phyloP scores from a whole-genome alignment of 2,888 invertebrate genomes.

The Hirtodrosophila duncani region DNA sequence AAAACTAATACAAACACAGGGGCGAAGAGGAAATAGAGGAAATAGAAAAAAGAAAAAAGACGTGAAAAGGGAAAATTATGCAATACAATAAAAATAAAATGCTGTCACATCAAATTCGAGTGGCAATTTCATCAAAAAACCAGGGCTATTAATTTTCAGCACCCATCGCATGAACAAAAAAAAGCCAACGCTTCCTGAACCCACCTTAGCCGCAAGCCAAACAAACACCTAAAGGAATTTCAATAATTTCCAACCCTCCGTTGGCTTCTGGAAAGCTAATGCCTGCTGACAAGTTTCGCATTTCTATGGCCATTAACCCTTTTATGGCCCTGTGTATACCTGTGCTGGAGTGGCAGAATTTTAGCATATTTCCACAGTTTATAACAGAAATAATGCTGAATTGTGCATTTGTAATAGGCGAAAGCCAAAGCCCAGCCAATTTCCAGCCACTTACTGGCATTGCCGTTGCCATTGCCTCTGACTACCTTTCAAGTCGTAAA shows the following conservation, averaged over 20 bases:
- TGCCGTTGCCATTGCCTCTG: constrained; percentile 17
- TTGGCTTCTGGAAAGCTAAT: constrained; percentile 30
- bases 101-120: constrained; percentile 69
- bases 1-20: constrained; percentile 27
- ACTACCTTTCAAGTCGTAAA: constrained; percentile 49
- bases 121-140: constrained; percentile 56
- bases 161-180: constrained; percentile 21
- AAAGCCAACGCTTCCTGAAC: background rate
- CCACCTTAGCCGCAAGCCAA: constrained; percentile 14
- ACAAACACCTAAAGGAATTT: constrained; percentile 57
- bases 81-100: constrained; percentile 57
- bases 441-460: constrained; percentile 45
- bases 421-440: constrained; percentile 60
- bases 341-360: constrained; percentile 28
- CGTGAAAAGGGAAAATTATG: constrained; percentile 38
- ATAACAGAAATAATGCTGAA: constrained; percentile 66
- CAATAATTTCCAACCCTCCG: constrained; percentile 51
- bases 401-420: constrained; percentile 68
- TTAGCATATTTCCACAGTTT: constrained; percentile 69
- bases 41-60: background rate
- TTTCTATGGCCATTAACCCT: constrained; percentile 69
- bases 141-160: constrained; percentile 48
- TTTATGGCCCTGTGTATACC: constrained; percentile 38
- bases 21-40: constrained; percentile 1
- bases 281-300: constrained; percentile 66